These are phyloP conservation scores for Drosophila nannoptera DNA, from an alignment of 1,140 invertebrate genomes.

Conservation along the genomic window DNA sequence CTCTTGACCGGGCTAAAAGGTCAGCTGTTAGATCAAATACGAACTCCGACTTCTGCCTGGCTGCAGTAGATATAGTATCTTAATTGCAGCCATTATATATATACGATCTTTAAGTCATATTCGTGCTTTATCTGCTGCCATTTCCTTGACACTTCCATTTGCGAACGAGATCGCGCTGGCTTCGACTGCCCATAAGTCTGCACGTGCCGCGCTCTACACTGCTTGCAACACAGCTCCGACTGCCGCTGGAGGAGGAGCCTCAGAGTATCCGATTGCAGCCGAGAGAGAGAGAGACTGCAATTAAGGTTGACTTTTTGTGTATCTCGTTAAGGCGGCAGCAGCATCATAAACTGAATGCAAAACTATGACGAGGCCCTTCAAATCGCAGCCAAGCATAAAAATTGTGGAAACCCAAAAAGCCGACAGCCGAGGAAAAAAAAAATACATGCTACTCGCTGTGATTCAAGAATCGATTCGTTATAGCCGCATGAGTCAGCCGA, in stretches of 20 bases:
- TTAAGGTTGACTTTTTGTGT: slow-evolving; percentile 66
- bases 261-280: slow-evolving; percentile 34
- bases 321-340: too few species aligned
- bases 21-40: too few species aligned
- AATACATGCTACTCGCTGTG: slow-evolving; percentile 6
- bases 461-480: slow-evolving; percentile 52
- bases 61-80: slow-evolving; percentile 4
- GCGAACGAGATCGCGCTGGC: background rate
- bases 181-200: background rate
- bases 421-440: slow-evolving; percentile 19
- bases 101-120: background rate
- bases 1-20: too few species aligned
- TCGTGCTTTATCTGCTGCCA: background rate
- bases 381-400: slow-evolving; percentile 69
- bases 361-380: slow-evolving; percentile 73
- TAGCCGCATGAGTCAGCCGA: slow-evolving; percentile 56
- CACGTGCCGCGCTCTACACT: slow-evolving; percentile 8
- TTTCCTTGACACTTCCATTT: slow-evolving; percentile 33
- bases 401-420: slow-evolving; percentile 52
- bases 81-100: background rate
- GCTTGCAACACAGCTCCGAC: slow-evolving; percentile 29
- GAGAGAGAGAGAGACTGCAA: slow-evolving; percentile 51
- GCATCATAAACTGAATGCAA: slow-evolving; percentile 10
- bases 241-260: background rate
- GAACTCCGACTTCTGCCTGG: background rate